phyloP scores from a whole-genome alignment of 2,888 invertebrate genomes.

The Rhogogaster chlorosoma region DNA sequence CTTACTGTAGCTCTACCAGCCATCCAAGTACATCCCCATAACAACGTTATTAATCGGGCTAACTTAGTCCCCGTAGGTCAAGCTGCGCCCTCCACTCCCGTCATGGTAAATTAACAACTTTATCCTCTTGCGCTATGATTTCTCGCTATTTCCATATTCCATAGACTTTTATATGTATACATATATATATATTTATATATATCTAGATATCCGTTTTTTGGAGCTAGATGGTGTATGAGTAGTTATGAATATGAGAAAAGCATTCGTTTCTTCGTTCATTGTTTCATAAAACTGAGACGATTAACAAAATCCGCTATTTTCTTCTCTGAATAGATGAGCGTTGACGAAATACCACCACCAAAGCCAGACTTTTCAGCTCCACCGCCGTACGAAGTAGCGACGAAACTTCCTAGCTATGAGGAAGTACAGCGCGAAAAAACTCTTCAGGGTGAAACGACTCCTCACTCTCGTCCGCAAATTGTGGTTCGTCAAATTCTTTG shows the following conservation, averaged over 20 bases:
- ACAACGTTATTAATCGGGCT: conserved; percentile 37
- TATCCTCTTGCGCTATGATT: background rate
- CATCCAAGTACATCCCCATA: conserved; percentile 54
- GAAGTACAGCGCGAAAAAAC: conserved; percentile 94
- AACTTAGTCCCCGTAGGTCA: conserved; percentile 40
- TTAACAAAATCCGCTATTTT: background rate
- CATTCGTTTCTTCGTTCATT: background rate
- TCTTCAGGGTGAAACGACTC: conserved; percentile 85
- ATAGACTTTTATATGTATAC: too few species aligned
- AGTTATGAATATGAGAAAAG: background rate
- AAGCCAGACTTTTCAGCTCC: conserved; percentile 92
- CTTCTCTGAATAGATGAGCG: conserved; percentile 40
- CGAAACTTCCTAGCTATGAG: conserved; percentile 94
- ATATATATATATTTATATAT: too few species aligned
- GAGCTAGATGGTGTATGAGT: background rate
- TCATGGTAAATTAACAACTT: conserved; percentile 33
- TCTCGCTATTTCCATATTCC: background rate
- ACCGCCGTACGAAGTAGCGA: conserved; percentile 92
- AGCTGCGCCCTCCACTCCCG: conserved; percentile 47
- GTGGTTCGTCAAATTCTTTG: conserved; percentile 44
- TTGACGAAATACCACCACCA: conserved; percentile 88
- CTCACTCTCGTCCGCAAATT: conserved; percentile 71
- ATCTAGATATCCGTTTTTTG: background rate
- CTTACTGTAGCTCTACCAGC: conserved; percentile 64
- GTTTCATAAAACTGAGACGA: background rate